Percentiles rank a stretch among this genome's conserved stretches.
Evolutionary conservation across 1,140 invertebrate genomes (phyloP).

Genomic region (Cecropterus lyciades): DNA sequence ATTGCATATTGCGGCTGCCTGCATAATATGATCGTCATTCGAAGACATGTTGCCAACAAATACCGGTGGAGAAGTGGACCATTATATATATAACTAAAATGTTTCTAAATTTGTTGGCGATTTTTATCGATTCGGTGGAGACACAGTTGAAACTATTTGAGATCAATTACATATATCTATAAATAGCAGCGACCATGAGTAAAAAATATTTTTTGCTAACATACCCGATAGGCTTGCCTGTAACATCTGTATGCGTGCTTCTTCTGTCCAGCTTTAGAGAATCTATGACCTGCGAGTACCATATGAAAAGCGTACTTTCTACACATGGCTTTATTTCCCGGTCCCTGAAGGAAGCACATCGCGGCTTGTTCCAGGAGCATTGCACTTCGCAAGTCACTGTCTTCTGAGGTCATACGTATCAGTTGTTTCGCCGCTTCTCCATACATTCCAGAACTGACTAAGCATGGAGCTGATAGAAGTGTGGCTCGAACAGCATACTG

Average conservation of each 20-base stretch:
- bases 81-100: too few relatives aligned
- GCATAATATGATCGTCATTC: too few relatives aligned
- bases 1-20: too few relatives aligned
- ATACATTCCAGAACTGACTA: conserved; percentile 90
- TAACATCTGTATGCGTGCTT: conserved; percentile 96
- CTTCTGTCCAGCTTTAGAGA: conserved; percentile 95
- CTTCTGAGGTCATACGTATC: conserved; percentile 97
- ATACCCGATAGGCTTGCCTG: conserved; percentile 94
- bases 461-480: conserved; percentile 93
- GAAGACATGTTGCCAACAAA: too few relatives aligned
- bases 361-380: conserved; percentile 97
- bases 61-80: too few relatives aligned
- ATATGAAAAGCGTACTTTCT: conserved; percentile 99
- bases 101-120: too few relatives aligned
- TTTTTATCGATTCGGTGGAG: too few relatives aligned
- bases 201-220: conserved; percentile 14
- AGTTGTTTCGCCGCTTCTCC: conserved; percentile 96
- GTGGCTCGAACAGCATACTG: conserved; percentile 96
- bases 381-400: conserved; percentile 95
- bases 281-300: conserved; percentile 97
- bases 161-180: too few relatives aligned
- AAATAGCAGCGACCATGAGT: too few relatives aligned
- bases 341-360: conserved; percentile 93
- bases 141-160: too few relatives aligned
- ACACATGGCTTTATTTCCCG: conserved; percentile 88